These are phyloP conservation scores for Melanotaenia duboulayi DNA, from an alignment of 2,113 vertebrate genomes.

Conservation along the genomic window DNA sequence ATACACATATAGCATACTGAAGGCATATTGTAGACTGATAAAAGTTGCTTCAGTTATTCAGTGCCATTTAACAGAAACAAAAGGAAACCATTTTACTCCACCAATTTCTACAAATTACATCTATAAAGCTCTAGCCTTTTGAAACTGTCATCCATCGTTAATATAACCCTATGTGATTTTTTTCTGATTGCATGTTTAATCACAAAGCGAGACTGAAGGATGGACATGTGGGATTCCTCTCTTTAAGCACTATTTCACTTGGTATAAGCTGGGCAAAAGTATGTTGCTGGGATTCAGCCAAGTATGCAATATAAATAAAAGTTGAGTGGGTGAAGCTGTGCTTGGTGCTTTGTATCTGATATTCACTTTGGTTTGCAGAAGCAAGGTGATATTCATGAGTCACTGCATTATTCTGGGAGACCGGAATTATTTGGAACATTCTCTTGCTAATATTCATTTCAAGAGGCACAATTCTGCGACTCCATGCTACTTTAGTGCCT, in stretches of 20 bases:
- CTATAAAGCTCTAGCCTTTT: too few relatives aligned
- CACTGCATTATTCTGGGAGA: conserved; percentile 73
- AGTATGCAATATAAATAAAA: conserved; percentile 70
- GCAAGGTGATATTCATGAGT: conserved; percentile 75
- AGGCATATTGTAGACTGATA: too few relatives aligned
- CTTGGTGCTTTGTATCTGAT: conserved; percentile 66
- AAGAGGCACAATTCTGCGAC: conserved; percentile 46
- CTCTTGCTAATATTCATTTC: conserved; percentile 59
- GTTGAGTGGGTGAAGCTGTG: conserved; percentile 70
- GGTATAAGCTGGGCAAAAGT: conserved; percentile 28
- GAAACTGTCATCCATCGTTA: not conserved
- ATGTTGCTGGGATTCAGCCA: conserved; percentile 59
- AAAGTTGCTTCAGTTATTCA: too few relatives aligned
- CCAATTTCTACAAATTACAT: too few relatives aligned
- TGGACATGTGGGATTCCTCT: conserved; percentile 33
- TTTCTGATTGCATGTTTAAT: not conserved
- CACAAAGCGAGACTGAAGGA: conserved; percentile 3
- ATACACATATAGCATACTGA: too few relatives aligned
- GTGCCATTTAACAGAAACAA: too few relatives aligned
- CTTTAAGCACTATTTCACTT: conserved; percentile 21
- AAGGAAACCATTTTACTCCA: too few relatives aligned
- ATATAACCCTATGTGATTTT: not conserved
- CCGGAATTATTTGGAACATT: conserved; percentile 65
- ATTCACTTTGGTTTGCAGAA: conserved; percentile 68
- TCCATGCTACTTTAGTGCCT: conserved; percentile 52